Evolutionary conservation across 2,797 vertebrate species (phyloP).

Genomic region (Kryptolebias ocellatus): DNA sequence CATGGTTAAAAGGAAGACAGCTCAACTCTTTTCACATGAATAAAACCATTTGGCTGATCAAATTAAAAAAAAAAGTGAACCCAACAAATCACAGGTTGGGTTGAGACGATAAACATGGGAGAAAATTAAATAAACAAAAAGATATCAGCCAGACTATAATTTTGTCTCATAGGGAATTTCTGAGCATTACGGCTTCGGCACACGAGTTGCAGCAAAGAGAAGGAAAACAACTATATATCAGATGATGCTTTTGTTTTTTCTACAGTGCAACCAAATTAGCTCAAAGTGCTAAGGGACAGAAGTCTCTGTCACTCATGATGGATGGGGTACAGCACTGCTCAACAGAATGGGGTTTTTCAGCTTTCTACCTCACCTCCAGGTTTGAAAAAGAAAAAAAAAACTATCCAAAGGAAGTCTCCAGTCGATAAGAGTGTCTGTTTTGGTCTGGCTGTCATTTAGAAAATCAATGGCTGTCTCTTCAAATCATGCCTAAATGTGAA

Average conservation of each 20-base stretch:
- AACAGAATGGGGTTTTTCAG: conserved; percentile 28
- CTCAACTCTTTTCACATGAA: conserved; percentile 56
- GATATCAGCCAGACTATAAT: not conserved
- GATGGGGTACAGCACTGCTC: conserved; percentile 34
- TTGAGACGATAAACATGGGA: conserved; percentile 27
- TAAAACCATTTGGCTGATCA: conserved; percentile 59
- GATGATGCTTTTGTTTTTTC: conserved; percentile 42
- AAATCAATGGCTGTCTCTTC: conserved; percentile 67
- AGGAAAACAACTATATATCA: conserved; percentile 17
- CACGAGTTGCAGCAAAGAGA: not conserved
- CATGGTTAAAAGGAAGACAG: conserved; percentile 61
- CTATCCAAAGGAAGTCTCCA: conserved; percentile 56
- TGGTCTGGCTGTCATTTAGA: conserved; percentile 50
- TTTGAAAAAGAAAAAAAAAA: conserved; percentile 23
- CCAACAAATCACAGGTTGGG: conserved; percentile 26
- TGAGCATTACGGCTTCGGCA: conserved; percentile 4
- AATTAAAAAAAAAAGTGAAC: conserved; percentile 46
- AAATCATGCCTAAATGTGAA: conserved; percentile 45
- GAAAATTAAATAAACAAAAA: conserved; percentile 9
- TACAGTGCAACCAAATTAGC: conserved; percentile 49
- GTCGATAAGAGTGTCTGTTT: conserved; percentile 71
- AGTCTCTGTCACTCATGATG: conserved; percentile 58
- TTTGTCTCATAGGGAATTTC: conserved; percentile 15
- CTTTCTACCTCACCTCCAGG: conserved; percentile 7
- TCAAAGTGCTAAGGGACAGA: conserved; percentile 44